These are phyloP conservation scores for Daubentonia madagascariensis DNA, from an alignment of 2,113 vertebrate genomes.

Conservation along the genomic window DNA sequence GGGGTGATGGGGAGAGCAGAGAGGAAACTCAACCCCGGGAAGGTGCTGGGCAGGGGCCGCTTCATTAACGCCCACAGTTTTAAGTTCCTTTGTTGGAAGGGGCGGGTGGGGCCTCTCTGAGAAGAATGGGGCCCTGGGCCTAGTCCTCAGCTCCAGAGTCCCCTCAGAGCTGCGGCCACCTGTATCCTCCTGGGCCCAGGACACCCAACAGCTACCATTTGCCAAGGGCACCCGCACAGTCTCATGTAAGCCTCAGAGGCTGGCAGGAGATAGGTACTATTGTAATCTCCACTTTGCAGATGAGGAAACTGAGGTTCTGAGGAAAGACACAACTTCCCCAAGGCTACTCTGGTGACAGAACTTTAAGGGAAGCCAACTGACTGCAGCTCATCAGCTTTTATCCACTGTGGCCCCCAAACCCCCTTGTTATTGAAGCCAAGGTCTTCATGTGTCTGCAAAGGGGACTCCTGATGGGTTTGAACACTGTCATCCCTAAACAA, in stretches of 20 bases:
- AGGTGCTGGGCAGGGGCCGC: not conserved
- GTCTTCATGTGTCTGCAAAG: not conserved
- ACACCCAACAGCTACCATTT: not conserved
- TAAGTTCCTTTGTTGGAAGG: not conserved
- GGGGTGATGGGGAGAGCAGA: not conserved
- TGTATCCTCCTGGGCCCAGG: not conserved
- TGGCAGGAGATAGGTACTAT: too few species aligned
- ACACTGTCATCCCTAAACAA: not conserved
- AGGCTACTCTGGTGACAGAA: not conserved
- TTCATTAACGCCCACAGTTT: not conserved
- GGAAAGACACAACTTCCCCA: not conserved
- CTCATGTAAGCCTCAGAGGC: not conserved
- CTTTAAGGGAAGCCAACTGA: not conserved
- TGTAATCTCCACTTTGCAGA: not conserved
- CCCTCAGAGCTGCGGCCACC: not conserved
- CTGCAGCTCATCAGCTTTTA: not conserved
- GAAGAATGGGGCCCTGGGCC: not conserved
- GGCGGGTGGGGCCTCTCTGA: not conserved
- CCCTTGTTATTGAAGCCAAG: not conserved
- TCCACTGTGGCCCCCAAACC: not conserved
- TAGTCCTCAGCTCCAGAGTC: not conserved
- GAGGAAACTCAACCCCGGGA: not conserved
- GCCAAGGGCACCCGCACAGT: not conserved
- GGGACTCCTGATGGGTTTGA: not conserved
- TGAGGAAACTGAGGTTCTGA: constrained; percentile 19